Evolutionary conservation across 1,140 invertebrate genomes (phyloP).

Genomic region (Megalopta genalis): DNA sequence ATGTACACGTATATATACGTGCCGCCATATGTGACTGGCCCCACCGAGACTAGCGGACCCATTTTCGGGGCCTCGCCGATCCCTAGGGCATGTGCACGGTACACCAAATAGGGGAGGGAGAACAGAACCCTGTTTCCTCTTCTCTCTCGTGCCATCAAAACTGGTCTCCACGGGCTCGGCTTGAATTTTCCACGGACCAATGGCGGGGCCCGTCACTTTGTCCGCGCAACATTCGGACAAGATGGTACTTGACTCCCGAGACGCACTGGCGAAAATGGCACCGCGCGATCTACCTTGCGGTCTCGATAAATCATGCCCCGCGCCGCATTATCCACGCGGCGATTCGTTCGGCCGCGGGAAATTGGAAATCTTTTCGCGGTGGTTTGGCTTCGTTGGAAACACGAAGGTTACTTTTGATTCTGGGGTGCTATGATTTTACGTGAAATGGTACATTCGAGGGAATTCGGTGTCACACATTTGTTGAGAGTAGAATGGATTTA

Average conservation of each 20-base stretch:
- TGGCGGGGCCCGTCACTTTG: background rate
- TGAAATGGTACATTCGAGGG: too few species aligned
- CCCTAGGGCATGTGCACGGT: slow-evolving; percentile 66
- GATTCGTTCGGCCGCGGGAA: too few species aligned
- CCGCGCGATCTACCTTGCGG: background rate
- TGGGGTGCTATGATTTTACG: too few species aligned
- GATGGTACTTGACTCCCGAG: slow-evolving; percentile 13
- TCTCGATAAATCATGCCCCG: background rate
- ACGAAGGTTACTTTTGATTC: too few species aligned
- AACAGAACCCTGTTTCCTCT: slow-evolving; percentile 23
- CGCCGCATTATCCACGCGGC: too few species aligned
- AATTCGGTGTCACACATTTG: too few species aligned
- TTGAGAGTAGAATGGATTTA: too few species aligned
- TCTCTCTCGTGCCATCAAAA: slow-evolving; percentile 27
- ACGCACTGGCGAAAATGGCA: background rate
- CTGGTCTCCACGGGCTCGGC: slow-evolving; percentile 9
- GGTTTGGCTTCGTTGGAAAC: too few species aligned
- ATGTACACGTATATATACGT: slow-evolving; percentile 51
- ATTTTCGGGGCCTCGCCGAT: slow-evolving; percentile 72
- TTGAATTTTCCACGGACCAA: slow-evolving; percentile 32
- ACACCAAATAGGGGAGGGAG: slow-evolving; percentile 15
- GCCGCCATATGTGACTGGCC: slow-evolving; percentile 76
- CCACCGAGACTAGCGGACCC: slow-evolving; percentile 78
- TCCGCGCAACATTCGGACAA: background rate
- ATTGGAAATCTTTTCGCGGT: too few species aligned